Base-by-base conservation (phyloP, 2,888 invertebrate genomes). In the Eupsilia transversa region DNA sequence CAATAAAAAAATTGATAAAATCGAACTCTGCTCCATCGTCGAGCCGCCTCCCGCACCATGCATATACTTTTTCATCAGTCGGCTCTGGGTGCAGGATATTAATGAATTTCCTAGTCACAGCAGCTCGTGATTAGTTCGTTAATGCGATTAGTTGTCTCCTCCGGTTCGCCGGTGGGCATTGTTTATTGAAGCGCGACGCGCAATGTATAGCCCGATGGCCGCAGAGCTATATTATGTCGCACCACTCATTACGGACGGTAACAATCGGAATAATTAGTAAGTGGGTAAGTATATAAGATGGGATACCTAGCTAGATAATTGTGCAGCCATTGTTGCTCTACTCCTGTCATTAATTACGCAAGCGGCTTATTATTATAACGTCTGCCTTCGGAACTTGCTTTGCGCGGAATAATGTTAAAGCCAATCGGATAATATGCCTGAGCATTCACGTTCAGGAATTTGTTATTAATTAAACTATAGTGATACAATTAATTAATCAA, bases 91-190 rank as follows among this genome's bases (percentile, higher is more conserved):
- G 90, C 97, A 97, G 97, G 97, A 97, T 97, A 97, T 97, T 97
- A 97, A 97, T 97, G 97, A 97, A 97, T 97, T 97, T 97, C 97
- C 97, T 97, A 96, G 94, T 94, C 96, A 96, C 95, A 96, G 96
- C 96, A 96, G 95, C 95, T 94, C 94, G 96, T 96, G 97, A 97
- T 97, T 97, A 97, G 97, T 96, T 96, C 95, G 96, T 93, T 97
- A 97, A 97, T 97, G 95, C 96, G 96, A 97, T 97, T 97, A 97
- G 86, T 80, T 83, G 76, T 85, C 87, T 89, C 87, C 87, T 90
- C 88, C 85, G 84, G 84, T 80, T 82, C 84, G 82, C 86, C 84
- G 87, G 85, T 83, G 82, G 83, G 88, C 86, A 91, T 92, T 92
- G 92, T 92, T 79, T 87, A 81, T 72, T 74, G 83, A 79, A 77